Evolutionary conservation across 37 sponge, comb jelly and placozoan species (phyloP).

Genomic region (Bolinopsis microptera): DNA sequence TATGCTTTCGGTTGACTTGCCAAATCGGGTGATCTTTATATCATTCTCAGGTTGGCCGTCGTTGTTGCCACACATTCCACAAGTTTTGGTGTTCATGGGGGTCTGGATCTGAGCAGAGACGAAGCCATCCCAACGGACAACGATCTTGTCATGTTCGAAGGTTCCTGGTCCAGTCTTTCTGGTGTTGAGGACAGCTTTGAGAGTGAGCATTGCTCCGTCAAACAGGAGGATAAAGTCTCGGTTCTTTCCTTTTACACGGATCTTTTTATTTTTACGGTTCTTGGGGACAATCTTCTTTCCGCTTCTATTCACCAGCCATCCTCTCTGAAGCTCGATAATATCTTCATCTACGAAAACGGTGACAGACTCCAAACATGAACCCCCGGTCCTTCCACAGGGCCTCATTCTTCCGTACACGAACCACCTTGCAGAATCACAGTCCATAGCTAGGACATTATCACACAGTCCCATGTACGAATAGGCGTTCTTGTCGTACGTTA

Average conservation of each 20-base stretch:
- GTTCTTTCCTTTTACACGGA: not conserved
- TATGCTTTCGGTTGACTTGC: not conserved
- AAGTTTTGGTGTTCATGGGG: not conserved
- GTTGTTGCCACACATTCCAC: conserved; percentile 64
- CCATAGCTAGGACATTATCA: conserved; percentile 63
- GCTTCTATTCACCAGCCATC: conserved; percentile 38
- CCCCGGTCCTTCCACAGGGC: conserved; percentile 14
- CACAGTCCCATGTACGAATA: conserved; percentile 10
- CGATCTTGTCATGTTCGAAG: not conserved
- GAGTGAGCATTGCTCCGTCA: conserved; percentile 18
- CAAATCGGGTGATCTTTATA: not conserved
- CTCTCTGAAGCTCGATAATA: conserved; percentile 27
- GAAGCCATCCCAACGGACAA: conserved; percentile 44
- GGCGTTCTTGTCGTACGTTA: conserved; percentile 1
- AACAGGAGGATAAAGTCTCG: not conserved
- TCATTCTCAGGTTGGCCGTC: conserved; percentile 21
- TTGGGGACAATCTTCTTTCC: conserved; percentile 44
- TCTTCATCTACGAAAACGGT: not conserved
- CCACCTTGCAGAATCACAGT: conserved; percentile 35
- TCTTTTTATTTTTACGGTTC: not conserved
- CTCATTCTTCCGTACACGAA: conserved; percentile 60
- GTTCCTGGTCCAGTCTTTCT: not conserved
- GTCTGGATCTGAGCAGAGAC: conserved; percentile 42
- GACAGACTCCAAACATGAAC: conserved; percentile 63
- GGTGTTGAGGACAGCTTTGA: not conserved